Base-by-base conservation (phyloP, 64 coral and sea anemone genomes). In the Porites australiensis region DNA sequence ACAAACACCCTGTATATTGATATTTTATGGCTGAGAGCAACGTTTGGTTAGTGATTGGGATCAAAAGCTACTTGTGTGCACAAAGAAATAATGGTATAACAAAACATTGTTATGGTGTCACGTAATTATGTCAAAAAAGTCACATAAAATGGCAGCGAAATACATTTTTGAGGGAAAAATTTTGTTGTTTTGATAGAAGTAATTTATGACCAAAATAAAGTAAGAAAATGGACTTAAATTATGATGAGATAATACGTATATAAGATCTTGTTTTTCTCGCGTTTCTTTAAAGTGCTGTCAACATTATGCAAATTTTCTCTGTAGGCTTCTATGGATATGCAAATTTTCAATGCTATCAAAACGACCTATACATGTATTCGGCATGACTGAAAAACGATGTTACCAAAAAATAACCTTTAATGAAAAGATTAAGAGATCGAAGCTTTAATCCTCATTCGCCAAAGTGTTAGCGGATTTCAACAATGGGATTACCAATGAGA, bases 341-440 rank as follows among this genome's bases (percentile, higher is more conserved):
- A 84, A 84, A 84, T 84, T 84, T 50, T 52, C 63, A 48, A 68
- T 20, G 69, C 67, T 19, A 52, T 52, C 8, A 8, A 84, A 50
- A 65, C 62, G 18, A 13, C 60, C 27, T 1, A 37, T 37, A 71
- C 5, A 15, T 52, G 50, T 84, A 50, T 50, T 50, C 44, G 46
- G 63, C 49, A 84, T 59, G 22, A 80, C 77, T 54, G 53, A 80
- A 80, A 80, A 61, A 84, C 8, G 45, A 64, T 16, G 81, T n/a
- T 63, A 27, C 18, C 59, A 68, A 68, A 84, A 21, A 21, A 49
- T 44, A 50, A 84, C 50, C 52, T 84, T 27, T 0, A 68, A 68
- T 22, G 47, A 20, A 23, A 84, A 84, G 81, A 84, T 84, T 84
- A 84, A 84, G 23, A 48, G 81, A 84, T 84, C 81, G 81, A 66